These are phyloP conservation scores for Otus scops DNA, from an alignment of 2,797 vertebrate genomes.

Conservation along the genomic window DNA sequence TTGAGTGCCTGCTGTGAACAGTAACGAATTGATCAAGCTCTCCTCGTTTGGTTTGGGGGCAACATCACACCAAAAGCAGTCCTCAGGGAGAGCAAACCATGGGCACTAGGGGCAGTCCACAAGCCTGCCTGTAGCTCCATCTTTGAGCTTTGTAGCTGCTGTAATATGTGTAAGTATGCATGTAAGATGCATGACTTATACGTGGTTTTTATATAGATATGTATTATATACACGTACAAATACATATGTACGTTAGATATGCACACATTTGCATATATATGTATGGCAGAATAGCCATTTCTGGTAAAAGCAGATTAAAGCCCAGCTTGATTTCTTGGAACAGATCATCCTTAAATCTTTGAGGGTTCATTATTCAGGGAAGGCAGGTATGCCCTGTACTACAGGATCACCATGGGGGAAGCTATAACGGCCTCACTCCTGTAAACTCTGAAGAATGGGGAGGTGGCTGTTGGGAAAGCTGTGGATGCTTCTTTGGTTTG, in stretches of 20 bases:
- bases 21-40: accelerated
- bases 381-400: background rate
- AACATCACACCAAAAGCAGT: background rate
- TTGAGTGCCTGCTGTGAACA: accelerated
- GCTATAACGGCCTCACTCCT: background rate
- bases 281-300: background rate
- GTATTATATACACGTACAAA: background rate
- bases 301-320: background rate
- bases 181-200: background rate
- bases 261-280: background rate
- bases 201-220: background rate
- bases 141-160: background rate
- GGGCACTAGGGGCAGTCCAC: background rate
- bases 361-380: background rate
- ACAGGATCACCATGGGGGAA: background rate
- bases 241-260: background rate
- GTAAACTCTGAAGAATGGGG: background rate
- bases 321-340: background rate
- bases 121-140: background rate
- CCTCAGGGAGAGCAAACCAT: background rate
- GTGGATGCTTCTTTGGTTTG: background rate
- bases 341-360: background rate
- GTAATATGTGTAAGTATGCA: too few relatives aligned
- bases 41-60: background rate
- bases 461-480: background rate